Evolutionary conservation across 1,140 invertebrate genomes (phyloP).

Genomic region (Dendrolimus punctatus): DNA sequence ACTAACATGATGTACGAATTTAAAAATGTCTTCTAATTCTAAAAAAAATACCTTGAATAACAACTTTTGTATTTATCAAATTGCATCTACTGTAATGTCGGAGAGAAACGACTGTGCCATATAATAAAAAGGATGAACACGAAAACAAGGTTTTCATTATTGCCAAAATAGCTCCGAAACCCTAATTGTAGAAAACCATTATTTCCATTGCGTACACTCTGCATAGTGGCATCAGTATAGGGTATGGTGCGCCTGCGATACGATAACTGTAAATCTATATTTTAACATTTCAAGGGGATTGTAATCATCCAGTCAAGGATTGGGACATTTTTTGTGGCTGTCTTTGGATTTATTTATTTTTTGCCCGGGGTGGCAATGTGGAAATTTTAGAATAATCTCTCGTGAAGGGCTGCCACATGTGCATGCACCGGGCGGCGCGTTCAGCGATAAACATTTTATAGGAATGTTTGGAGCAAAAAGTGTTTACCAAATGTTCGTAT

Average conservation of each 20-base stretch:
- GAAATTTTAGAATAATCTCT: constrained; percentile 65
- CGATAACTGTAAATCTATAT: constrained; percentile 41
- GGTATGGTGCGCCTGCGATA: background rate
- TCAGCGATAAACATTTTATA: constrained; percentile 68
- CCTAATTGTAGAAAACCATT: no score
- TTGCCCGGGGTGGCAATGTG: constrained; percentile 66
- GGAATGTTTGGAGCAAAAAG: constrained; percentile 63
- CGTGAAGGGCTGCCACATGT: constrained; percentile 37
- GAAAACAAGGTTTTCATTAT: no score
- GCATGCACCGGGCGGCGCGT: constrained; percentile 36
- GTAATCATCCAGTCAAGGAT: constrained; percentile 51
- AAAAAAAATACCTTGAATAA: no score
- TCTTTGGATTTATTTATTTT: constrained; percentile 55
- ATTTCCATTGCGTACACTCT: no score
- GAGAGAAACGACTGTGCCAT: no score
- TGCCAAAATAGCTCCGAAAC: no score
- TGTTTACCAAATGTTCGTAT: constrained; percentile 54
- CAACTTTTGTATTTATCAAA: no score
- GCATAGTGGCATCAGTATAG: no score
- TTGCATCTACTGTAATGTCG: no score
- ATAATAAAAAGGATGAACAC: no score
- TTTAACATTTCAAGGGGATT: constrained; percentile 35
- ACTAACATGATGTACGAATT: no score
- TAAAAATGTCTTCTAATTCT: no score
- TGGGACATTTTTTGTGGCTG: constrained; percentile 52